A percentile compares a stretch with the other conserved stretches of the same genome.
Evolutionary conservation across 2,113 vertebrate genomes (phyloP).

Genomic region (Garra rufa): DNA sequence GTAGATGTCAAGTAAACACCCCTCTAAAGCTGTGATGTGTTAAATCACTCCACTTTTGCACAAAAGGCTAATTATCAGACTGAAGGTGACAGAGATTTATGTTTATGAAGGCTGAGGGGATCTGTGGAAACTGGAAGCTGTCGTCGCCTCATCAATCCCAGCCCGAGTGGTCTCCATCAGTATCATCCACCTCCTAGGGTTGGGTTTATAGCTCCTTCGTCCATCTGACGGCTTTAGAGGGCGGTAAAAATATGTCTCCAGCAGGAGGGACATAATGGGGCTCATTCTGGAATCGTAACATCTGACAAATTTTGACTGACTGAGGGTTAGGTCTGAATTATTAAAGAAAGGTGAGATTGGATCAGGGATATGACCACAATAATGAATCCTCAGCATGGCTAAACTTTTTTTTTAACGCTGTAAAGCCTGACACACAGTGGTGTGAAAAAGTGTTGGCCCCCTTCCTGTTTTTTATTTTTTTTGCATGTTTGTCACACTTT

Average conservation of each 20-base stretch:
- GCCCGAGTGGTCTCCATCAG: constrained; percentile 47
- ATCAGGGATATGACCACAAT: not conserved
- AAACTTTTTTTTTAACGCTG: too few species aligned
- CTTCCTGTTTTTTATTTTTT: too few species aligned
- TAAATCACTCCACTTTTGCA: constrained; percentile 51
- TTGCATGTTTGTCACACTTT: too few species aligned
- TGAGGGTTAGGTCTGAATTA: not conserved
- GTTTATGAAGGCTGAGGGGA: constrained; percentile 49
- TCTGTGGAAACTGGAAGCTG: constrained; percentile 51
- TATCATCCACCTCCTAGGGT: constrained; percentile 29
- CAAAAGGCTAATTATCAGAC: constrained; percentile 58
- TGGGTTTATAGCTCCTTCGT: constrained; percentile 41
- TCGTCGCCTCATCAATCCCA: constrained; percentile 57
- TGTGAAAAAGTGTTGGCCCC: too few species aligned
- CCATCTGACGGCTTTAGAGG: constrained; percentile 57
- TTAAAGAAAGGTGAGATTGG: not conserved
- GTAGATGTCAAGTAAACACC: constrained; percentile 22
- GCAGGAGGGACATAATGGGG: constrained; percentile 49
- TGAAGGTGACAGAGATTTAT: constrained; percentile 51
- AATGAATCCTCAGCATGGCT: not conserved
- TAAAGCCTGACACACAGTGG: too few species aligned
- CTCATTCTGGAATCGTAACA: constrained; percentile 22
- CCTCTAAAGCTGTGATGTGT: not conserved
- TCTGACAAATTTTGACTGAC: constrained; percentile 32
- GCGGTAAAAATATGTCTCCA: constrained; percentile 45